These are phyloP conservation scores for Myotis myotis DNA, from an alignment of 2,797 vertebrate species.

Conservation along the genomic window DNA sequence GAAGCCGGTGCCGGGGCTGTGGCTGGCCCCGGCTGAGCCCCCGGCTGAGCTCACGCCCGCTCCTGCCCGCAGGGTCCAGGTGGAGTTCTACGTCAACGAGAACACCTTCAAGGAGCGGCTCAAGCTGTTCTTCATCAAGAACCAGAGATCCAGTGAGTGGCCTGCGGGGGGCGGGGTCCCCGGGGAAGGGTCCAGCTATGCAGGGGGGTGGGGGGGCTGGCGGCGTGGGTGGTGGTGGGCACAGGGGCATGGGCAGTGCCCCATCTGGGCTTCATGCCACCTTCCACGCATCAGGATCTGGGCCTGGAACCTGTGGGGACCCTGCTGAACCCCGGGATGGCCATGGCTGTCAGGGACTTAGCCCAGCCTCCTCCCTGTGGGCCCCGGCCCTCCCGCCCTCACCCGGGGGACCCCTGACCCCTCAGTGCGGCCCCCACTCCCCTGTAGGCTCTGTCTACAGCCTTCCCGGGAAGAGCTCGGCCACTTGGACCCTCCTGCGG, in stretches of 20 bases:
- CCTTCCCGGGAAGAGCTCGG: neutral
- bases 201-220: fast-evolving
- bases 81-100: constrained; percentile 98
- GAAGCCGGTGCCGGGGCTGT: neutral
- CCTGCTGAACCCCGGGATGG: neutral
- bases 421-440: fast-evolving
- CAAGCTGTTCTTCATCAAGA: constrained; percentile 99
- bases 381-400: fast-evolving
- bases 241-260: fast-evolving
- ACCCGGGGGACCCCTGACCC: neutral
- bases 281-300: neutral
- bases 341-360: neutral
- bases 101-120: constrained; percentile 98
- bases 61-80: constrained; percentile 89
- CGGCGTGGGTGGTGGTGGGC: neutral
- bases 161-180: fast-evolving
- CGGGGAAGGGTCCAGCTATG: neutral
- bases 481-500: neutral
- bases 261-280: neutral
- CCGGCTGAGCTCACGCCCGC: neutral
- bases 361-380: neutral
- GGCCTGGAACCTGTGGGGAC: neutral
- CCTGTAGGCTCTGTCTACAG: neutral
- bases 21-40: fast-evolving
- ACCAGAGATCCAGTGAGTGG: constrained; percentile 97